phyloP scores from a whole-genome alignment of 2,888 invertebrate species.

The Odontocerum albicorne region DNA sequence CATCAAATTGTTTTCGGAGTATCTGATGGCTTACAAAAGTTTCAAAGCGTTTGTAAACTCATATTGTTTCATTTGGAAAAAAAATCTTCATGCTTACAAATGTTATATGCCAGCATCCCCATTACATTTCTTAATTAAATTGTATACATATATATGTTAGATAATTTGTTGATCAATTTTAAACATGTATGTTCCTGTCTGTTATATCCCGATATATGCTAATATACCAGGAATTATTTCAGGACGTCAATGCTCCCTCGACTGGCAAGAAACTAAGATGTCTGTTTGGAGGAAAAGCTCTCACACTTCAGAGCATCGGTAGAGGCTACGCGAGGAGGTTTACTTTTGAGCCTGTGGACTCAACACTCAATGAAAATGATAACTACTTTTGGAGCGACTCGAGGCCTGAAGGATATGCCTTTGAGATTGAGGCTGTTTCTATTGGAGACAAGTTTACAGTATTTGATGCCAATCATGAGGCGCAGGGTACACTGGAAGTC shows the following conservation, averaged over 20 bases:
- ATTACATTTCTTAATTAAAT: background rate
- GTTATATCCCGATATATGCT: too few relatives aligned
- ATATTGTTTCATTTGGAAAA: background rate
- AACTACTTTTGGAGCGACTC: conserved; percentile 83
- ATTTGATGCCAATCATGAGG: conserved; percentile 65
- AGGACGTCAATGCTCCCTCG: conserved; percentile 52
- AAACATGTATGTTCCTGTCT: background rate
- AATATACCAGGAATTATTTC: conserved; percentile 45
- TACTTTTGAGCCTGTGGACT: conserved; percentile 67
- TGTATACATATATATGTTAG: too few relatives aligned
- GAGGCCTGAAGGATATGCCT: conserved; percentile 70
- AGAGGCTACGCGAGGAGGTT: conserved; percentile 73
- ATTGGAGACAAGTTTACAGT: conserved; percentile 73
- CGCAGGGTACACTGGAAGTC: conserved; percentile 69
- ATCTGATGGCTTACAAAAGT: too few relatives aligned
- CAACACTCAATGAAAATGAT: conserved; percentile 64
- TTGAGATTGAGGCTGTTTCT: conserved; percentile 68
- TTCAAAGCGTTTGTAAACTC: too few relatives aligned
- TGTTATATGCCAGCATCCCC: background rate
- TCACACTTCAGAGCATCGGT: conserved; percentile 68
- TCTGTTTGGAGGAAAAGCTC: conserved; percentile 67
- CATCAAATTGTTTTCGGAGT: too few relatives aligned
- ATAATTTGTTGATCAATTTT: background rate
- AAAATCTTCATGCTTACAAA: background rate
- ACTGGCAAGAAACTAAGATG: conserved; percentile 56